Conservation (phyloP, 2,888 invertebrate genomes). For the Cheilosia urbana region DNA sequence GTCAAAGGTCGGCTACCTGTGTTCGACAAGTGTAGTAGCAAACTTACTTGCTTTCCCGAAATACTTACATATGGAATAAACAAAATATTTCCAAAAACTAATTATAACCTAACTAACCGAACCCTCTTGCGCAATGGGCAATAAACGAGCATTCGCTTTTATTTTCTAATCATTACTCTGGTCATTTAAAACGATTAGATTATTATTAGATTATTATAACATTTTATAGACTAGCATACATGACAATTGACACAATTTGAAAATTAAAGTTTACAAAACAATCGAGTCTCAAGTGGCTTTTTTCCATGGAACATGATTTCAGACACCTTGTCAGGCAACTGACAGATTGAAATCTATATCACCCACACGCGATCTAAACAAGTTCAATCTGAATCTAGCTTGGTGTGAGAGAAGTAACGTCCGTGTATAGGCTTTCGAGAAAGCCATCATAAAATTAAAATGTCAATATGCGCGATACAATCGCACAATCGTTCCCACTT, state of each 20-base stretch:
- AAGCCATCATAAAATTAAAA: conserved; percentile 54
- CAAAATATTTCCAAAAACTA: no score
- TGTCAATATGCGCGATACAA: conserved; percentile 67
- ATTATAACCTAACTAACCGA: no score
- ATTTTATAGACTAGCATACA: background rate
- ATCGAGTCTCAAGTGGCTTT: conserved; percentile 52
- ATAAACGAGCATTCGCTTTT: no score
- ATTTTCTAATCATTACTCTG: no score
- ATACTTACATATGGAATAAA: no score
- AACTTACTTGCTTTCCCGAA: no score
- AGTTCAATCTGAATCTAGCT: conserved; percentile 24
- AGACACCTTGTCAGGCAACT: conserved; percentile 51
- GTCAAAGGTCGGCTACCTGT: no score
- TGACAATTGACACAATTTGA: conserved; percentile 39
- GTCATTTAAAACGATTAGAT: conserved; percentile 14
- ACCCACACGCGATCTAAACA: conserved; percentile 53
- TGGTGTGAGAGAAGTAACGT: background rate
- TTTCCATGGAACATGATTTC: conserved; percentile 50
- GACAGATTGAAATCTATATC: conserved; percentile 60
- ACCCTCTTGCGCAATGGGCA: background rate
- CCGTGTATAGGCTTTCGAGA: conserved; percentile 17
- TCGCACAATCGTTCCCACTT: conserved; percentile 30
- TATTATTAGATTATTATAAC: background rate
- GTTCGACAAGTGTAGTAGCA: no score
- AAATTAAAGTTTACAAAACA: conserved; percentile 14